phyloP scores from a whole-genome alignment of 1,140 invertebrate species.

The Drosophila triauraria region DNA sequence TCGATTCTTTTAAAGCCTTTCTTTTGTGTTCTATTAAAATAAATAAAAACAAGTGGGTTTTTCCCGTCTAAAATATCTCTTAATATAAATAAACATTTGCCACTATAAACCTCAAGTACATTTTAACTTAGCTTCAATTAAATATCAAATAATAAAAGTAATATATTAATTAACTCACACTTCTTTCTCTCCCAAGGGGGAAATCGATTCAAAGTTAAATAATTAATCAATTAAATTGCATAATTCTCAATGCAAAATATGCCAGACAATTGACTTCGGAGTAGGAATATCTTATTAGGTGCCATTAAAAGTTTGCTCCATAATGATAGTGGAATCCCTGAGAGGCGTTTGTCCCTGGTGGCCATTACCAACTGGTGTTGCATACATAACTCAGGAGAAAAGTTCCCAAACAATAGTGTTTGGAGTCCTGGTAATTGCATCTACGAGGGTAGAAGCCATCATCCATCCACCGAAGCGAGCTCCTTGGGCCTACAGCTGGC shows the following conservation, averaged over 20 bases:
- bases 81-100: neutral
- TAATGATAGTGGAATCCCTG: neutral
- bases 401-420: neutral
- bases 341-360: neutral
- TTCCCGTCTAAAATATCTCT: neutral
- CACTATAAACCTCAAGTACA: neutral
- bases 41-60: neutral
- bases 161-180: neutral
- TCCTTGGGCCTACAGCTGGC: constrained; percentile 11
- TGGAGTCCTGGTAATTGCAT: neutral
- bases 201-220: neutral
- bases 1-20: no score
- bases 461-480: constrained; percentile 6
- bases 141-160: neutral
- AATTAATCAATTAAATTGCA: neutral
- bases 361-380: neutral
- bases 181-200: neutral
- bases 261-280: neutral
- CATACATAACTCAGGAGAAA: constrained; percentile 1
- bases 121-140: neutral
- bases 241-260: neutral
- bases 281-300: neutral
- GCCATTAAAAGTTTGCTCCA: neutral
- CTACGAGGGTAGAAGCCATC: constrained; percentile 13
- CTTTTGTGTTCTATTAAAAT: neutral